These are phyloP conservation scores for Drosophila anceps DNA, from an alignment of 2,888 invertebrate genomes.

Conservation along the genomic window DNA sequence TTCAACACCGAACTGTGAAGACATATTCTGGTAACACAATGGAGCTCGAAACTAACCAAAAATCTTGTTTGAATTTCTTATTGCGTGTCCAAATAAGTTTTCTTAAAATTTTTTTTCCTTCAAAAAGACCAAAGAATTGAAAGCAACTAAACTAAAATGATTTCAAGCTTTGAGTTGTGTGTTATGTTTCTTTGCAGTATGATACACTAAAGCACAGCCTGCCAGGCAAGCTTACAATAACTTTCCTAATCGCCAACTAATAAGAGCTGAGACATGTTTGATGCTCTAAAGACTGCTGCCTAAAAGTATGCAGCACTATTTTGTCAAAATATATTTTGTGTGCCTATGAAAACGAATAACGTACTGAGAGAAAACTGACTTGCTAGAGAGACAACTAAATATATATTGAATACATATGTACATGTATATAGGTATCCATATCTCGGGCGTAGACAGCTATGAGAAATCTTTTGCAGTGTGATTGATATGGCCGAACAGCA, in stretches of 20 bases:
- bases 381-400: neutral
- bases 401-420: neutral
- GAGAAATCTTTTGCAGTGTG: neutral
- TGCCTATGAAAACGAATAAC: neutral
- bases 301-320: conserved; percentile 43
- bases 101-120: conserved; percentile 35
- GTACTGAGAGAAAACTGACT: neutral
- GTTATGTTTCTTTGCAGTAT: neutral
- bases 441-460: neutral
- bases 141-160: conserved; percentile 42
- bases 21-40: conserved; percentile 31
- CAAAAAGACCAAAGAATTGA: conserved; percentile 35
- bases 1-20: conserved; percentile 28
- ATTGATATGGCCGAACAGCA: neutral
- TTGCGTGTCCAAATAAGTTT: conserved; percentile 39
- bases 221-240: neutral
- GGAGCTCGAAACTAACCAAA: conserved; percentile 19
- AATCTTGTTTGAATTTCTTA: conserved; percentile 35
- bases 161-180: conserved; percentile 2
- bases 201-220: conserved; percentile 28
- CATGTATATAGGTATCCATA: neutral
- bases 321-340: neutral
- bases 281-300: conserved; percentile 9
- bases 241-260: neutral
- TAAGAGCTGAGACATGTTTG: neutral